A percentile compares a stretch with the other conserved stretches of the same genome.
phyloP scores from a whole-genome alignment of 2,113 vertebrate species.

The Sorex fumeus region DNA sequence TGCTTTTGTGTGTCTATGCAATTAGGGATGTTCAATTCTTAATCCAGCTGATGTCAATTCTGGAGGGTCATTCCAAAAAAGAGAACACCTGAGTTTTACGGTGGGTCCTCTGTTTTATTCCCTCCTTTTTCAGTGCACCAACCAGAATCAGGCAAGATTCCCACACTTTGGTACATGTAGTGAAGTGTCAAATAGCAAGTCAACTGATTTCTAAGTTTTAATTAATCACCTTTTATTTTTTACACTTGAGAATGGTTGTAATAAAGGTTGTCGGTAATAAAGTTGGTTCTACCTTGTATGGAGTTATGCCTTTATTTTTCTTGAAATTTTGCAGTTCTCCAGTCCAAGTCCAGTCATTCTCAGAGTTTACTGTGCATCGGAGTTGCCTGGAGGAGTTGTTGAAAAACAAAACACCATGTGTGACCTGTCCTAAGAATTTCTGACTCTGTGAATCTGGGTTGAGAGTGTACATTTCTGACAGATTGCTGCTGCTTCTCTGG shows the following conservation, averaged over 20 bases:
- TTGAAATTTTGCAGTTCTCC: not conserved
- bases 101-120: conserved; percentile 74
- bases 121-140: conserved; percentile 84
- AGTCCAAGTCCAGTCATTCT: not conserved
- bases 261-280: conserved; percentile 87
- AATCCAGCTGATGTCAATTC: not conserved
- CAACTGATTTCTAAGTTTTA: conserved; percentile 76
- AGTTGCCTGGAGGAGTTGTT: too few relatives aligned
- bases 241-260: conserved; percentile 85
- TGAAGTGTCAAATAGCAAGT: conserved; percentile 81
- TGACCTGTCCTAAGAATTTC: not conserved
- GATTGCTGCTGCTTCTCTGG: not conserved
- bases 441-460: not conserved
- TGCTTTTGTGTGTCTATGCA: conserved; percentile 20
- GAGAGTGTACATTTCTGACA: not conserved
- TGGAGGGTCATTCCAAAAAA: not conserved
- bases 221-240: conserved; percentile 78
- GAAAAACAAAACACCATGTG: not conserved
- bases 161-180: conserved; percentile 76
- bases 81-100: conserved; percentile 58
- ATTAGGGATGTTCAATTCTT: conserved; percentile 1
- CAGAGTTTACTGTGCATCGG: too few relatives aligned
- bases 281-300: conserved; percentile 84
- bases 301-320: conserved; percentile 81
- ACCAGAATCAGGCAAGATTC: conserved; percentile 79